Evolutionary conservation across 2,113 vertebrate species (phyloP).

Genomic region (Syrmaticus mikado): DNA sequence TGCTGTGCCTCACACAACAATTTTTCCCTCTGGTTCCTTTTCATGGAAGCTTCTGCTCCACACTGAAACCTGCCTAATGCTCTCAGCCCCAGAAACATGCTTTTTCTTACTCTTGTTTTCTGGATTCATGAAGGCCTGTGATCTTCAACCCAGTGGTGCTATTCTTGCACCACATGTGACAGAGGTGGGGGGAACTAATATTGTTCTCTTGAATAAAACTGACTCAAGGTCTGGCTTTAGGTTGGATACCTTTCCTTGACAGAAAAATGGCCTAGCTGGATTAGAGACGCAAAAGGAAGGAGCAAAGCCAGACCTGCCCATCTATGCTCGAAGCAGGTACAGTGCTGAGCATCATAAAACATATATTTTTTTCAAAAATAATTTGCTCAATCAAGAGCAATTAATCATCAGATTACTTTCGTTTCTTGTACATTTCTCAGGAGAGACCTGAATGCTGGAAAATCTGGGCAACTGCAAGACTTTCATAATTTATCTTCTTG

Average conservation of each 20-base stretch:
- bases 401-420: neutral
- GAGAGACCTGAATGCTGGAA: neutral
- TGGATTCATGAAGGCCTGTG: neutral
- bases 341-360: neutral
- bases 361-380: neutral
- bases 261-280: neutral
- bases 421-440: neutral
- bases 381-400: neutral
- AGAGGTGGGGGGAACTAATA: neutral
- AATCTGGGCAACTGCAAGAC: neutral
- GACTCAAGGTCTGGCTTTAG: neutral
- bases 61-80: neutral
- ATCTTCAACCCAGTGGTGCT: fast-evolving
- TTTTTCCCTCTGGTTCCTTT: neutral
- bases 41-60: neutral
- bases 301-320: neutral
- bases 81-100: neutral
- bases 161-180: neutral
- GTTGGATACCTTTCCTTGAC: fast-evolving
- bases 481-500: neutral
- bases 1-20: neutral
- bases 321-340: neutral
- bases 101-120: neutral
- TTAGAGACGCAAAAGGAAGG: neutral
- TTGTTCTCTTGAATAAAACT: neutral